A percentile compares a stretch with the other conserved stretches of the same genome.
These are phyloP conservation scores for Caenorhabditis doughertyi DNA, from an alignment of 2,888 invertebrate genomes.

Conservation along the genomic window DNA sequence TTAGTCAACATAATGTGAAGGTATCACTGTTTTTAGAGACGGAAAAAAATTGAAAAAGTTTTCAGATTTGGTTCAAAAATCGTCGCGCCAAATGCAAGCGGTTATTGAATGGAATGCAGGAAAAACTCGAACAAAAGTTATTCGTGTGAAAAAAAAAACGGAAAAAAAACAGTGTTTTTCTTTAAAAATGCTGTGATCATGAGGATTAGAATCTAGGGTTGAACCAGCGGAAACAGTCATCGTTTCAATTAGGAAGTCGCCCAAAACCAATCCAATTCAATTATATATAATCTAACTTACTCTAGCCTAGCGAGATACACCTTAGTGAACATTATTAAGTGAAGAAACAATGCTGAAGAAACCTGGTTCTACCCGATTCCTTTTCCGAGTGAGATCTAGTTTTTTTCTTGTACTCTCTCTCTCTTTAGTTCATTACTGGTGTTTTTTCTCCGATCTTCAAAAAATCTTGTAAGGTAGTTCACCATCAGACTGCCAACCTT, in stretches of 20 bases:
- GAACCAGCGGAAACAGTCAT: no score
- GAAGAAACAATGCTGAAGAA: no score
- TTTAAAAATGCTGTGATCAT: neutral
- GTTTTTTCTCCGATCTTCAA: constrained; percentile 34
- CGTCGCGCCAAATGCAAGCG: constrained; percentile 98
- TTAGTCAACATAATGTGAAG: constrained; percentile 98
- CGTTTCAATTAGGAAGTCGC: no score
- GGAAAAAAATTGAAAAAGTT: neutral
- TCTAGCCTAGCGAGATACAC: no score
- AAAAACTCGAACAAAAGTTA: constrained; percentile 56
- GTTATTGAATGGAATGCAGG: constrained; percentile 84
- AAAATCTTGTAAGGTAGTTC: no score
- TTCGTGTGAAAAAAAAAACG: constrained; percentile 34
- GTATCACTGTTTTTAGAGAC: constrained; percentile 19
- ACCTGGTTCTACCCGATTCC: neutral
- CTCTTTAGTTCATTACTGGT: constrained; percentile 41
- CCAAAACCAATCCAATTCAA: no score
- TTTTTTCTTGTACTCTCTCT: neutral
- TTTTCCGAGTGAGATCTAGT: neutral
- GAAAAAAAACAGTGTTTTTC: neutral
- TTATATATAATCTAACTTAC: neutral
- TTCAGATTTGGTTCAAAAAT: constrained; percentile 92
- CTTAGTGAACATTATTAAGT: no score
- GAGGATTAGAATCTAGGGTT: neutral
- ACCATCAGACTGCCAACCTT: no score